Evolutionary conservation across 2,113 vertebrate genomes (phyloP), one percentile per base, ranked within the genome.

Genomic region (Mus spicilegus): DNA sequence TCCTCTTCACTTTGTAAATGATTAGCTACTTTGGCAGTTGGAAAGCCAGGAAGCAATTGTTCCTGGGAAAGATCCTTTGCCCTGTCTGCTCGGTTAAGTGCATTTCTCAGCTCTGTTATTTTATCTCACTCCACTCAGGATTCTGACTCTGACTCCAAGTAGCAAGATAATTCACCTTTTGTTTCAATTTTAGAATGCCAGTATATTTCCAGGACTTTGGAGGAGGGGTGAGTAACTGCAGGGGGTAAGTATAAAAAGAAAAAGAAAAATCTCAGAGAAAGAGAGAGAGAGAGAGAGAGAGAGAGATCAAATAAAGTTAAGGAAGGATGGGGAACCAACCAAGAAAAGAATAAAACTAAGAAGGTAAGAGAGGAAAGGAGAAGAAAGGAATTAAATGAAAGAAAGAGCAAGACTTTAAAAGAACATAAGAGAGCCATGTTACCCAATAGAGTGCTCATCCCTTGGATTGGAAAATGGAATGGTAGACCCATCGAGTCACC

Each of bases 41-140:
- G 90, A 95, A 97, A 92, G 96, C 81, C 9, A 7, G 94, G 91
- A 97, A 95, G 92, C 46, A 77, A 72, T 95, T 39, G 92, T 96
- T 97, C 90, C 78, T 78, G 67, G 97, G 80, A 95, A 95, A 96
- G 89, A 94, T 70, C 92, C 92, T 95, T 95, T 87, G 82, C 95
- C 56, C 54, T 85, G 49, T 90, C 92, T 95, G 77, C 77, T 95
- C 93, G 76, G 88, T 87, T 94, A 93, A 97, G 86, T 97, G 95
- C 89, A 87, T 87, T 95, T 96, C 97, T 96, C 94, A 87, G 89
- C 87, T 13, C 94, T 8, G 8, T 93, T 89, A 91, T 89, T 97
- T 96, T 91, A 95, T 96, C 96, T 97, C 78, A 75, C 96, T 95
- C 97, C 95, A 96, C 95, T 96, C 87, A 90, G 94, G 97, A 95